Conservation (phyloP, 2,113 vertebrate species). For the Melanostigma gelatinosum region DNA sequence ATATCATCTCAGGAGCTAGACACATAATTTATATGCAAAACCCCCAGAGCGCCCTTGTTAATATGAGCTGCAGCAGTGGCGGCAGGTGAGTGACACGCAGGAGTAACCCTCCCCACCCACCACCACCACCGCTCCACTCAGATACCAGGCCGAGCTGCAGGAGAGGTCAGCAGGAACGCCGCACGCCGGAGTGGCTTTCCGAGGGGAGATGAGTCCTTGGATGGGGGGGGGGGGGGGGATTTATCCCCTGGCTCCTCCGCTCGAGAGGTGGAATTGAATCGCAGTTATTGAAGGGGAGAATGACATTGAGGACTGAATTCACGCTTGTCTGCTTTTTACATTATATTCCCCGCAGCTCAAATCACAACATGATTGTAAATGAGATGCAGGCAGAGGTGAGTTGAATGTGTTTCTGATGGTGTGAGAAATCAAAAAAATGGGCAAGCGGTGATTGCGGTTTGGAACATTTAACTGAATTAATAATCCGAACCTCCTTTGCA, state of each 20-base stretch:
- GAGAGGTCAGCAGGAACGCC: slow-evolving; percentile 68
- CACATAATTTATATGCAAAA: slow-evolving; percentile 81
- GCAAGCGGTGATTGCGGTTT: slow-evolving; percentile 33
- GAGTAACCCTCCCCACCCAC: slow-evolving; percentile 17
- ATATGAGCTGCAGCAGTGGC: slow-evolving; percentile 65
- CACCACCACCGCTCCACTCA: slow-evolving; percentile 10
- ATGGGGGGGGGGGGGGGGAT: slow-evolving; percentile 51
- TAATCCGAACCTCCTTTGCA: neutral
- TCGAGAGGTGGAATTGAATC: slow-evolving; percentile 68
- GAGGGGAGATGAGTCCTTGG: slow-evolving; percentile 69
- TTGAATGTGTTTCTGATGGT: slow-evolving; percentile 37
- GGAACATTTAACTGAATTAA: slow-evolving; percentile 37
- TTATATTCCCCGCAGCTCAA: slow-evolving; percentile 65
- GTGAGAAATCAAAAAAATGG: slow-evolving; percentile 29
- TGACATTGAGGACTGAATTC: slow-evolving; percentile 74
- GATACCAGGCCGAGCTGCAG: slow-evolving; percentile 46
- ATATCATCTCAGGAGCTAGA: slow-evolving; percentile 67
- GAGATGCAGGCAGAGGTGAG: slow-evolving; percentile 36
- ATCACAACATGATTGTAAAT: slow-evolving; percentile 53
- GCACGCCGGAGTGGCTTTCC: slow-evolving; percentile 60
- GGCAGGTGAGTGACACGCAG: slow-evolving; percentile 74
- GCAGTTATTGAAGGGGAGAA: slow-evolving; percentile 64
- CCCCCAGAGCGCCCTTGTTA: slow-evolving; percentile 73
- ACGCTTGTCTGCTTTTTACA: slow-evolving; percentile 74
- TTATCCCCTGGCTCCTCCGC: slow-evolving; percentile 67